Conservation (phyloP, 2,888 invertebrate species). For the Neoaliturus tenellus region DNA sequence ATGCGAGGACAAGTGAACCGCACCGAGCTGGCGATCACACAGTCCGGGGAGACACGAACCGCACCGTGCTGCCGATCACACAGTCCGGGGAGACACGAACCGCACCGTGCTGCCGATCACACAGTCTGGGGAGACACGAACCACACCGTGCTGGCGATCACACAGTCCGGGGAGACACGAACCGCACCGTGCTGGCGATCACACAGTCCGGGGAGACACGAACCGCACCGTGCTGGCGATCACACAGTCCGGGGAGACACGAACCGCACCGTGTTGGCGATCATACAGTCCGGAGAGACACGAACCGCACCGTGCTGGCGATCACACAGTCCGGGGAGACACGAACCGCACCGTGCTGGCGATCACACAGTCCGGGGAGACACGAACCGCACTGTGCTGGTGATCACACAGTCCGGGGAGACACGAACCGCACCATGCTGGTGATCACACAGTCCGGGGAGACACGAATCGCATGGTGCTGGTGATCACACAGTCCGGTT, state of each 20-base stretch:
- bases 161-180: not conserved
- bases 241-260: not conserved
- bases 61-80: not conserved
- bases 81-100: not conserved
- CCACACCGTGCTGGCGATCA: not conserved
- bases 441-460: not conserved
- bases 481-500: too few species aligned
- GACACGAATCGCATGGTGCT: too few species aligned
- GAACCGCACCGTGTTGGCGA: not conserved
- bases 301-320: not conserved
- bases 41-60: not conserved
- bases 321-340: not conserved
- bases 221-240: too few species aligned
- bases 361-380: not conserved
- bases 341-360: too few species aligned
- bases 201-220: not conserved
- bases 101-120: not conserved
- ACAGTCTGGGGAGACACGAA: not conserved
- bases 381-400: too few species aligned
- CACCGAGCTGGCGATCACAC: not conserved
- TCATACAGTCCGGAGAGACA: not conserved
- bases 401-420: not conserved
- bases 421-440: not conserved
- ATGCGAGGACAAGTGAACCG: constrained; percentile 28
- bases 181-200: too few species aligned